Evolutionary conservation across 2,797 vertebrate genomes (phyloP), one percentile per base, ranked within the genome.

Genomic region (Acomys russatus): DNA sequence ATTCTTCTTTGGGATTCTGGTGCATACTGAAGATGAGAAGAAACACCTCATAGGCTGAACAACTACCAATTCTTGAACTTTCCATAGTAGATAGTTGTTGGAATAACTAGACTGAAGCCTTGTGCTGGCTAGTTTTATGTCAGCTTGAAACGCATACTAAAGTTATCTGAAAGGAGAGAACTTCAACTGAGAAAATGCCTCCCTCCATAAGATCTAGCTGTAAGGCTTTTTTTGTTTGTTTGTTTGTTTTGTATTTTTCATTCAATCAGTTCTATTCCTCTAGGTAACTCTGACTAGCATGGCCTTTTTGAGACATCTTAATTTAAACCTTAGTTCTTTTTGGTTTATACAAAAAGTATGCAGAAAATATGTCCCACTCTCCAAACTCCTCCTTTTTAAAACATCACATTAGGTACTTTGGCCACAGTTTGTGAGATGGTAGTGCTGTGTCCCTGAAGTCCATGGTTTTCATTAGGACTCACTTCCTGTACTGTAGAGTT

Each of bases 291-390:
- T 74, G 38, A 74, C 73, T 74, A 25, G 44, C 25, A 25, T 74
- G 38, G 73, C 38, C 73, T 22, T 74, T 73, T 74, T 73, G 35
- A 38, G n/a, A 73, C 51, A 49, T 77, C 44, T 77, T 51, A 28
- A 28, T 14, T 54, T 11, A 54, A 79, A 56, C 28, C n/a, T 56
- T 9, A 79, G n/a, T 51, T 49, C 6, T 82, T 91, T 89, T 85
- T 89, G 49, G 9, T 61, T 94, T 87, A 78, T 85, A 92, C 70
- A 92, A 96, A 96, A 94, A 89, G 70, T 73, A 1, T 59, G 20
- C n/a, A 77, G 54, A 84, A 91, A 88, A 56, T 15, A 35, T 6
- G 10, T 89, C 23, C 17, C 44, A 9, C 63, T 78, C 59, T 10
- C 22, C 14, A 35, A 10, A 11, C 9, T 25, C 25, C 10, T 30